Base-by-base conservation (phyloP, 2,888 invertebrate species). In the Caenorhabditis sulstoni region DNA sequence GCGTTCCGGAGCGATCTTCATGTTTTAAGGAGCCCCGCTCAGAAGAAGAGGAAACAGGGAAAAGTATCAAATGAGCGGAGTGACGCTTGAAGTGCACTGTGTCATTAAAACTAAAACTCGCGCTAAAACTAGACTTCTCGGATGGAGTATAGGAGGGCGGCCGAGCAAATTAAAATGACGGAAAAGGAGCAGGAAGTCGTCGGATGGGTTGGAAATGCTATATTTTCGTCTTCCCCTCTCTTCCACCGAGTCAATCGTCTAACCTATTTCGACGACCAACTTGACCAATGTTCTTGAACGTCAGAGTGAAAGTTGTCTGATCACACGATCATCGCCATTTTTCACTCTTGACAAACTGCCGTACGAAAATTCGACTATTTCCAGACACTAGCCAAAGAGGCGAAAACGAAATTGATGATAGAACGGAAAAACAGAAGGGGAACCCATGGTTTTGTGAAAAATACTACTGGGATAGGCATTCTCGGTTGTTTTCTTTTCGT, bases 81-180 rank as follows among this genome's bases (percentile, higher is more conserved):
- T 11, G 41, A 41, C 41, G 41, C 39, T 52, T 22, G 59, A 37
- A 58, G 58, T 58, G 29, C 70, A 70, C 53, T 53, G 57, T 71
- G 62, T 71, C 71, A 71, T 71, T 71, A 71, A 71, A 65, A 35
- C 53, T 71, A 71, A 71, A 65, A 16, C 14, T 29, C 37, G 16
- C 12, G 57, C 59, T 41, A 49, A 22, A 68, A 68, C 50, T 68
- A 59, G 58, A 14, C 14, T 11, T 14, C 41, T 41, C 11, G 12
- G 12, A 41, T 41, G 7, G 12, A 41, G 49, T 58, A 35, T 45
- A 39, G 49, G 55, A 57, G 55, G n/a, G n/a, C n/a, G n/a, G n/a
- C n/a, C n/a, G n/a, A 64, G 57, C 44, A 64, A 71, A 57, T 49
- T 55, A 71, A 71, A 73, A 62, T 64, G 58, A 73, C 64, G 57